phyloP scores from a whole-genome alignment of 2,888 invertebrate species.

The Tridacna gigas region DNA sequence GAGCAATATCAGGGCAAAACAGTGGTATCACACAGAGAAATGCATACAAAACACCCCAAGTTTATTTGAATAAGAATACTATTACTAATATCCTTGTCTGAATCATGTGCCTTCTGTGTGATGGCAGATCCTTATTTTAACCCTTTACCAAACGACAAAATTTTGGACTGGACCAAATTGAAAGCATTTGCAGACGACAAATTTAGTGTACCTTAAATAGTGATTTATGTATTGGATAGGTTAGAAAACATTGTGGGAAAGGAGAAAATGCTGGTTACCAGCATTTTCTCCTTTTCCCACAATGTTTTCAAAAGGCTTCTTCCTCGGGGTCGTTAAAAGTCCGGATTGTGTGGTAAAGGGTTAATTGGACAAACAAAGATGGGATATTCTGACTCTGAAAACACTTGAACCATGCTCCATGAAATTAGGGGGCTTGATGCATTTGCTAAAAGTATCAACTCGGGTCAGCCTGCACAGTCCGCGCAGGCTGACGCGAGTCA shows the following conservation, averaged over 20 bases:
- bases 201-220: background rate
- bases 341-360: too few species aligned
- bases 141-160: background rate
- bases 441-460: too few species aligned
- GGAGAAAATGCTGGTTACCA: background rate
- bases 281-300: constrained; percentile 1
- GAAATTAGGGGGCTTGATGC: too few species aligned
- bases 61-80: constrained; percentile 13
- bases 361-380: too few species aligned
- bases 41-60: constrained; percentile 9
- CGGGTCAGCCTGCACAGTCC: too few species aligned
- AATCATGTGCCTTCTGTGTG: background rate
- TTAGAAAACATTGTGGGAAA: background rate
- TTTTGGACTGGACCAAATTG: background rate
- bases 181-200: background rate
- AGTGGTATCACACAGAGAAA: background rate
- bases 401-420: too few species aligned
- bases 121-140: background rate
- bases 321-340: background rate
- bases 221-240: background rate
- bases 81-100: constrained; percentile 9
- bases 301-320: background rate
- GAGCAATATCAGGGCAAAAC: too few species aligned
- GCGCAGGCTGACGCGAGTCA: too few species aligned
- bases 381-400: too few species aligned